Evolutionary conservation across 2,113 vertebrate genomes (phyloP).

Genomic region (Semnornis frantzii): DNA sequence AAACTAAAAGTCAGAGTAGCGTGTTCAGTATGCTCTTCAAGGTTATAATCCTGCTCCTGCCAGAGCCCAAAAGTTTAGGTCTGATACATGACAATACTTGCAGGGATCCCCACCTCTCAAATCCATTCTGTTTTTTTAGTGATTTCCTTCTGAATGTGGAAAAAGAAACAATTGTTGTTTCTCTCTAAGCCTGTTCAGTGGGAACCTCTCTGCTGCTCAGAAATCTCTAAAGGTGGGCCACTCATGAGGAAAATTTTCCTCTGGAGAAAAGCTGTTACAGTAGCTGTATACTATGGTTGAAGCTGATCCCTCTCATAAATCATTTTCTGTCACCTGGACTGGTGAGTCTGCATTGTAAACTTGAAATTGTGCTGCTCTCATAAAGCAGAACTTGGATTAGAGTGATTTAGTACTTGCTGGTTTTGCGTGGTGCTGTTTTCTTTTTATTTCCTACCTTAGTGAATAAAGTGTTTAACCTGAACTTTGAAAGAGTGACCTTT

Average conservation of each 20-base stretch:
- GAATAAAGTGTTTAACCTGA: background rate
- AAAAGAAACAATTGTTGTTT: background rate
- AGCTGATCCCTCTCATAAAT: slow-evolving; percentile 2
- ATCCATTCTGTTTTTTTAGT: background rate
- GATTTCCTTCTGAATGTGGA: background rate
- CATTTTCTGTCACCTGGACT: background rate
- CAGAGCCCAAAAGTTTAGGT: background rate
- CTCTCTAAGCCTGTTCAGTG: background rate
- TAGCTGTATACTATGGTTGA: background rate
- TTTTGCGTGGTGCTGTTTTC: background rate
- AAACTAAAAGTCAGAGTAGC: background rate
- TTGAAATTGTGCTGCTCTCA: background rate
- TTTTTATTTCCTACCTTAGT: background rate
- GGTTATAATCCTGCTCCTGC: background rate
- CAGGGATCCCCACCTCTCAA: background rate
- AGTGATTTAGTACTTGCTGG: background rate
- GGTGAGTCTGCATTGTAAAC: background rate
- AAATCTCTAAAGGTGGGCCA: background rate
- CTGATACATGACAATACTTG: background rate
- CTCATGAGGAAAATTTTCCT: background rate
- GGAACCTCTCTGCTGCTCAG: background rate
- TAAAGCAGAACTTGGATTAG: background rate
- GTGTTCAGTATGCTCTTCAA: background rate
- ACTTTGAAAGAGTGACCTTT: background rate
- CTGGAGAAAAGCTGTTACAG: slow-evolving; percentile 9